Percentiles rank a stretch among this genome's conserved stretches.
These are phyloP conservation scores for Desoria tigrina DNA, from an alignment of 2,888 invertebrate genomes.

Conservation along the genomic window DNA sequence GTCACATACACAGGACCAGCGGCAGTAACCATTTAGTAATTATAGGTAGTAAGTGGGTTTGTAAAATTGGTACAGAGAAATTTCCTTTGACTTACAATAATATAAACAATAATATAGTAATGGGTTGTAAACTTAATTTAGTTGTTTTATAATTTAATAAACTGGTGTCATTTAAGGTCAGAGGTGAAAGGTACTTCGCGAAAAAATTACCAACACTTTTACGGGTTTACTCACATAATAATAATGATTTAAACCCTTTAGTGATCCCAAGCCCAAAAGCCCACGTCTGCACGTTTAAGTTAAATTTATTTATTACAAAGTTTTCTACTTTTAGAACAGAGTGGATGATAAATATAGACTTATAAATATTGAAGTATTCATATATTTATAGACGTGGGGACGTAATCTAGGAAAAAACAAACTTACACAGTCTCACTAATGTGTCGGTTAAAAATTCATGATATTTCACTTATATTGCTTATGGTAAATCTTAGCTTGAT, in stretches of 20 bases:
- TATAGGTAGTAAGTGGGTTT: too few species aligned
- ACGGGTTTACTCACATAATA: not conserved
- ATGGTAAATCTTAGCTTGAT: not conserved
- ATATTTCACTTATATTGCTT: constrained; percentile 24
- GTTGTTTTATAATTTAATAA: too few species aligned
- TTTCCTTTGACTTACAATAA: too few species aligned
- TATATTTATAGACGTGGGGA: not conserved
- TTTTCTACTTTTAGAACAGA: not conserved
- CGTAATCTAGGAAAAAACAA: not conserved
- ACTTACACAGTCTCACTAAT: constrained; percentile 15
- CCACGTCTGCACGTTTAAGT: not conserved
- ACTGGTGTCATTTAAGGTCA: constrained; percentile 1
- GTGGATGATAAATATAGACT: not conserved
- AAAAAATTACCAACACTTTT: constrained; percentile 13
- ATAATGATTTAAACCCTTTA: not conserved
- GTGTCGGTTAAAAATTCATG: constrained; percentile 24
- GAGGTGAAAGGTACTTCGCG: constrained; percentile 15
- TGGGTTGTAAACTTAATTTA: too few species aligned
- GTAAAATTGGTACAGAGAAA: too few species aligned
- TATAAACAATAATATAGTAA: too few species aligned
- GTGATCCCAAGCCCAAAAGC: constrained; percentile 11
- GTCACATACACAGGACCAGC: too few species aligned
- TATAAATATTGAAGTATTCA: constrained; percentile 1
- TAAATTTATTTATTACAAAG: constrained; percentile 4
- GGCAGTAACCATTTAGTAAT: too few species aligned